A percentile compares a stretch with the other conserved stretches of the same genome.
phyloP scores from a whole-genome alignment of 2,113 vertebrate species.

The Oxyura jamaicensis region DNA sequence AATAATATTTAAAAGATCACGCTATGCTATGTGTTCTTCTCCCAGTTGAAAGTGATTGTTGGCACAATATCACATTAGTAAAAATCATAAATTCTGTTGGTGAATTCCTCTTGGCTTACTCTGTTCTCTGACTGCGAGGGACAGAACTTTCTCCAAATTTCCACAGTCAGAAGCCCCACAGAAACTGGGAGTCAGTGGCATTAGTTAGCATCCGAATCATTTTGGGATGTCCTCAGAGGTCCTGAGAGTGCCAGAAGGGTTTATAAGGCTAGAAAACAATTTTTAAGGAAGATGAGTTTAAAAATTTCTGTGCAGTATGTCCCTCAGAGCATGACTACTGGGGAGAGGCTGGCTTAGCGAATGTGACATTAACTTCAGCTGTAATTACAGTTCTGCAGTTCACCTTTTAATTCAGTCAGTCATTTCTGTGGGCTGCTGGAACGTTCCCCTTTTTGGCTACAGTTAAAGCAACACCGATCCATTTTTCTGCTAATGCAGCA shows the following conservation, averaged over 20 bases:
- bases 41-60: background rate
- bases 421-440: background rate
- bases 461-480: constrained; percentile 9
- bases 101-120: background rate
- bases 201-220: background rate
- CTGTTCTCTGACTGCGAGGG: background rate
- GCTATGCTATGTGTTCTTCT: background rate
- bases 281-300: background rate
- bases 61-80: background rate
- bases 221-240: background rate
- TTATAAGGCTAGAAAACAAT: background rate
- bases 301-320: background rate
- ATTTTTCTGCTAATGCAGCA: constrained; percentile 43
- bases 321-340: background rate
- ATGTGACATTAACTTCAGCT: background rate
- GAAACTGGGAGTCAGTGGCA: background rate
- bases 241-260: background rate
- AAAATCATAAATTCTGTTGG: rapidly evolving
- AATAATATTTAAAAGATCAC: background rate
- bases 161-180: background rate
- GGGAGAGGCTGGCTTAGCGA: background rate
- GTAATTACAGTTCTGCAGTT: constrained; percentile 32
- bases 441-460: background rate
- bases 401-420: constrained; percentile 14
- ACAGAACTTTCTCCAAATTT: background rate